Evolutionary conservation across 2,888 invertebrate genomes (phyloP).

Genomic region (Polydrusus tereticollis): DNA sequence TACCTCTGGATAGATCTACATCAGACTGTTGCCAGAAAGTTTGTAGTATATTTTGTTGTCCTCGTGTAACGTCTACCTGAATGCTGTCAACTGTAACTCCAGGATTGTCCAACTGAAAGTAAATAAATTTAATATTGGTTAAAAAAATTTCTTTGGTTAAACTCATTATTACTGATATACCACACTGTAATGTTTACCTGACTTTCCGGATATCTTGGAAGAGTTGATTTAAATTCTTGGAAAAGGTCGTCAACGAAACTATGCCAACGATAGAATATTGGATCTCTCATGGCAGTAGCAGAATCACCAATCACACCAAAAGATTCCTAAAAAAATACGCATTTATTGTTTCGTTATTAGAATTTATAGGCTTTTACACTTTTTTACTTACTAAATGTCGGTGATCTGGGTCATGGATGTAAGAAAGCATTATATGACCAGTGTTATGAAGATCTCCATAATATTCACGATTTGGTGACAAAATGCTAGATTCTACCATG

Average conservation of each 20-base stretch:
- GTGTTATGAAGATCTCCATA: slow-evolving; percentile 88
- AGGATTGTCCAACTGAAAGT: slow-evolving; percentile 73
- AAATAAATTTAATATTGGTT: background rate
- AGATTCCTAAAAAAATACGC: slow-evolving; percentile 68
- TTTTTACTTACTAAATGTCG: slow-evolving; percentile 72
- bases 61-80: slow-evolving; percentile 69
- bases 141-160: too few species aligned
- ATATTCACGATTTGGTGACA: slow-evolving; percentile 77
- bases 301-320: slow-evolving; percentile 88
- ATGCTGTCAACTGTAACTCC: slow-evolving; percentile 74
- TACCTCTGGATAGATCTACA: slow-evolving; percentile 82
- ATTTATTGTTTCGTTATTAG: too few species aligned
- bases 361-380: too few species aligned
- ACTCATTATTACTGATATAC: too few species aligned
- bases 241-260: slow-evolving; percentile 84
- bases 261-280: slow-evolving; percentile 89
- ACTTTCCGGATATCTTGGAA: slow-evolving; percentile 74
- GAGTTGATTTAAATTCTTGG: slow-evolving; percentile 78
- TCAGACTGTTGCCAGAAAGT: slow-evolving; percentile 88
- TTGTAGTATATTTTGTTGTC: slow-evolving; percentile 58
- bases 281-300: slow-evolving; percentile 89
- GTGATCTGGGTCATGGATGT: slow-evolving; percentile 85
- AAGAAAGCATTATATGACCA: slow-evolving; percentile 84
- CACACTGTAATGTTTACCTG: too few species aligned
- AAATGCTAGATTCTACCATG: slow-evolving; percentile 79